These are phyloP conservation scores for Drosophila monieri DNA, from an alignment of 2,888 invertebrate genomes.

Conservation along the genomic window DNA sequence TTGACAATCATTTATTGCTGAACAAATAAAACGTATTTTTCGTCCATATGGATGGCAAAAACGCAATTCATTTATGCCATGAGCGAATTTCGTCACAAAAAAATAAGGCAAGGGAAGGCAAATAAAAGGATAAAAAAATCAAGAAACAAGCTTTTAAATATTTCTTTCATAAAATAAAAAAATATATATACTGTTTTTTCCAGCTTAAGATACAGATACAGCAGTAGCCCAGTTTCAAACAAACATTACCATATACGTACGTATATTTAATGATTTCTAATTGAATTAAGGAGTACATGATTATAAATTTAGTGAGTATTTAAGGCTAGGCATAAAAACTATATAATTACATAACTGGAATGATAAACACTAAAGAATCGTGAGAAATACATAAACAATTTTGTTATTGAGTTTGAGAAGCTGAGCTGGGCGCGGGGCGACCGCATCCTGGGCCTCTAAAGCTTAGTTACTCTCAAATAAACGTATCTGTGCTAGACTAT, in stretches of 20 bases:
- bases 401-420: conserved; percentile 38
- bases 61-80: conserved; percentile 54
- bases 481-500: conserved; percentile 27
- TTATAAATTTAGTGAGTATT: conserved; percentile 63
- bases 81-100: conserved; percentile 28
- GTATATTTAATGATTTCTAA: conserved; percentile 32
- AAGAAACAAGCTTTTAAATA: neutral
- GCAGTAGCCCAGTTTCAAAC: neutral
- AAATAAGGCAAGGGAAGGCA: conserved; percentile 6
- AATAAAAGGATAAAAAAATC: neutral
- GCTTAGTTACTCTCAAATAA: conserved; percentile 54
- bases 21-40: conserved; percentile 57
- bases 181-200: too few species aligned
- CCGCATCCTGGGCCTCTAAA: conserved; percentile 53
- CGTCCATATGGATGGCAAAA: conserved; percentile 51
- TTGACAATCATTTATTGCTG: conserved; percentile 53
- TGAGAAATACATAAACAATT: conserved; percentile 49
- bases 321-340: conserved; percentile 52
- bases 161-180: too few species aligned
- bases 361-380: conserved; percentile 52
- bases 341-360: conserved; percentile 64
- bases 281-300: conserved; percentile 16
- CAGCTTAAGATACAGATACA: too few species aligned
- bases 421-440: conserved; percentile 31
- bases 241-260: conserved; percentile 3